Evolutionary conservation across 2,797 vertebrate genomes (phyloP).

Genomic region (Poeciliopsis turneri): DNA sequence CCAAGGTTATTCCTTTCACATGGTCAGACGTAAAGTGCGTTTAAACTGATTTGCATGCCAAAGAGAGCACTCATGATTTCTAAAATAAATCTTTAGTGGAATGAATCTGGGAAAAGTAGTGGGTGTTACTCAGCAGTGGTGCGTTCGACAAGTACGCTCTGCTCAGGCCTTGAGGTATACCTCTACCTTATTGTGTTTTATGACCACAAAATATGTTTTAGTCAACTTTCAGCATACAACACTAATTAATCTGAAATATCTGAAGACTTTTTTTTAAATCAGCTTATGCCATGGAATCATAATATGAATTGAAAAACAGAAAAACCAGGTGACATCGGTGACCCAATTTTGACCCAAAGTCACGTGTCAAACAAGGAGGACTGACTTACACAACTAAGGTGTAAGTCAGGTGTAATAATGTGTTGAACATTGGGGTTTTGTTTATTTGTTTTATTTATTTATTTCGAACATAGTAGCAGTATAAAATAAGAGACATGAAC

Average conservation of each 20-base stretch:
- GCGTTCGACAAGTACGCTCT: neutral
- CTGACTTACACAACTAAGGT: neutral
- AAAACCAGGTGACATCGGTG: neutral
- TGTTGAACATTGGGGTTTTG: neutral
- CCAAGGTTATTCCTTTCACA: conserved; percentile 85
- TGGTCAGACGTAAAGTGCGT: conserved; percentile 79
- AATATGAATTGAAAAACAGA: neutral
- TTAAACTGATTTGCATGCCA: conserved; percentile 75
- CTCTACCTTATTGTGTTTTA: neutral
- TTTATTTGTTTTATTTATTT: too few relatives aligned
- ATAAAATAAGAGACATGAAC: too few relatives aligned
- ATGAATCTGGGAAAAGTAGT: conserved; percentile 6
- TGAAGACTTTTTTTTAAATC: neutral
- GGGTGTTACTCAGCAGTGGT: neutral
- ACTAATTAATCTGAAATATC: neutral
- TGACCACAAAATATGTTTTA: neutral
- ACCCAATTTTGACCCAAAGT: neutral
- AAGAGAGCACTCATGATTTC: conserved; percentile 23
- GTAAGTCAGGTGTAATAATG: neutral
- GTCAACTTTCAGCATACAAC: neutral
- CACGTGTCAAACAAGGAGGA: neutral
- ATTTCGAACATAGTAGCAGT: too few relatives aligned
- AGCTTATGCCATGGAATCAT: neutral
- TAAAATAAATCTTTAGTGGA: conserved; percentile 14
- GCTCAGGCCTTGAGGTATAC: neutral